Evolutionary conservation across 2,888 invertebrate species (phyloP), one percentile per base, ranked within the genome.

Genomic region (Syritta pipiens): DNA sequence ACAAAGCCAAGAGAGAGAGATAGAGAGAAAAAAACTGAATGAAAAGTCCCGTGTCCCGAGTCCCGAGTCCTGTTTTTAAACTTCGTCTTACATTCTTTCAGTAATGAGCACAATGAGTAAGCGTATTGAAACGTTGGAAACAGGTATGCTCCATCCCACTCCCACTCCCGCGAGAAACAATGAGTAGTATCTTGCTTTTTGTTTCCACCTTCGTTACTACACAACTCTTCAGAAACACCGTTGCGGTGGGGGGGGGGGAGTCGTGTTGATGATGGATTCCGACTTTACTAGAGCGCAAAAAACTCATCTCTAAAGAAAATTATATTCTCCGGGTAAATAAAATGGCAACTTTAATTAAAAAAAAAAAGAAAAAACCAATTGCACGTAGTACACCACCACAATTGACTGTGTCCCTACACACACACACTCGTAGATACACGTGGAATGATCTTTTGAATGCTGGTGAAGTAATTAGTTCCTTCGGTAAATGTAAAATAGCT

Each of bases 301-400:
- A 79, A 55, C 74, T 74, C 74, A 79, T 72, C n/a, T n/a, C 79
- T 67, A 79, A 67, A 67, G 79, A 79, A 79, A 79, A 74, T 67
- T 74, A 53, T 79, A 72, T 79, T 79, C 79, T 68, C 60, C 60
- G 67, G 65, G 62, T 74, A 79, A 74, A 79, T 72, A 79, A 74
- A 79, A 79, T 74, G 55, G 79, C 72, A 79, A 74, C 74, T 74
- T 79, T 79, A 79, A 79, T 79, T 79, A 79, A 79, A 65, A 37
- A 79, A 74, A 55, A 62, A 74, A 46, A 62, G 72, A 79, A 62
- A 74, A 49, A 74, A 46, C 60, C 74, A 46, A 74, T 74, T 67
- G 67, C 57, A 67, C 37, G 67, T 42, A 60, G 63, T 32, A 32
- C 42, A 48, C 20, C 28, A 57, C 35, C 60, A 65, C 53, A 60